Evolutionary conservation across 1,140 invertebrate genomes (phyloP).

Genomic region (Marisa cornuarietis): DNA sequence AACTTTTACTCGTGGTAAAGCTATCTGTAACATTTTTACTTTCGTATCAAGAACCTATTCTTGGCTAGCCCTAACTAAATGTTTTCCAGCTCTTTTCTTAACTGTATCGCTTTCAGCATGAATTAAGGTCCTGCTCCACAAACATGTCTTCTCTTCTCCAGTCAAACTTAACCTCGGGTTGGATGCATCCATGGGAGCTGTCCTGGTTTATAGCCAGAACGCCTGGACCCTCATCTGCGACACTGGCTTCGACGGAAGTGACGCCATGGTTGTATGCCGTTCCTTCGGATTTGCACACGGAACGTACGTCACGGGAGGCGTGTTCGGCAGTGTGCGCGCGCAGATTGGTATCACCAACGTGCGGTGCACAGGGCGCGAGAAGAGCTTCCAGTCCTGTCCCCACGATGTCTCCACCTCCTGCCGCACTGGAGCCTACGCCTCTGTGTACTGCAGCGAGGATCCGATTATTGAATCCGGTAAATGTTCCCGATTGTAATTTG

Average conservation of each 20-base stretch:
- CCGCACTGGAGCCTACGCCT: slow-evolving; percentile 40
- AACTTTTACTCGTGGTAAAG: no score
- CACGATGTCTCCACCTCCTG: slow-evolving; percentile 29
- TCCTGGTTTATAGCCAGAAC: slow-evolving; percentile 44
- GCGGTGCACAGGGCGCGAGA: slow-evolving; percentile 42
- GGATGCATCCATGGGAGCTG: slow-evolving; percentile 41
- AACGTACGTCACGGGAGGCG: slow-evolving; percentile 34
- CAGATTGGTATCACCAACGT: slow-evolving; percentile 36
- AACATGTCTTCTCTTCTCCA: slow-evolving; percentile 16
- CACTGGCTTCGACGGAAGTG: slow-evolving; percentile 36
- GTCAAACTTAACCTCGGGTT: slow-evolving; percentile 46
- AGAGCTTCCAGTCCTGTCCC: slow-evolving; percentile 37
- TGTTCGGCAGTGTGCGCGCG: slow-evolving; percentile 38
- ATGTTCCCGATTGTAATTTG: not conserved
- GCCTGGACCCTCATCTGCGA: slow-evolving; percentile 53
- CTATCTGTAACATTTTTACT: no score
- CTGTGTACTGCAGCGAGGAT: slow-evolving; percentile 46
- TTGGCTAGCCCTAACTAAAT: not conserved
- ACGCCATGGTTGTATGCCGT: slow-evolving; percentile 43
- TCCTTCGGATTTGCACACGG: slow-evolving; percentile 32
- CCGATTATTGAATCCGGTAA: slow-evolving; percentile 41
- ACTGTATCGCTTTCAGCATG: no score
- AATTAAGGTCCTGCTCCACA: no score
- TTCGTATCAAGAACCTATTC: no score
- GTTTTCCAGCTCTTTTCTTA: not conserved